These are phyloP conservation scores for Lissocephala sabroskyi DNA, from an alignment of 2,888 invertebrate genomes.

Conservation along the genomic window DNA sequence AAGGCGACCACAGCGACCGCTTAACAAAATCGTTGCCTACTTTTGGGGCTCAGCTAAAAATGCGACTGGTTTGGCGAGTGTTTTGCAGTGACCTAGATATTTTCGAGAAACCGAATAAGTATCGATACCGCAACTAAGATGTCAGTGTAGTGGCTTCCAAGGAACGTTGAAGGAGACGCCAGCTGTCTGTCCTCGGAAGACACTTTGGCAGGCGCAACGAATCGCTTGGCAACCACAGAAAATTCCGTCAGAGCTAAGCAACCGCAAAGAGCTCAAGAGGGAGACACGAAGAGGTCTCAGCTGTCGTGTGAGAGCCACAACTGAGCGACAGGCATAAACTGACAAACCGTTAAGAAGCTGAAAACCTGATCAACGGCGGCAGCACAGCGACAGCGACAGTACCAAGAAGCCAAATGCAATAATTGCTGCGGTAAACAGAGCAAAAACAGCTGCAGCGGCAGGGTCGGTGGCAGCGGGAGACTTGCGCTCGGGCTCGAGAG, in stretches of 20 bases:
- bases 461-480: slow-evolving; percentile 23
- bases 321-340: slow-evolving; percentile 48
- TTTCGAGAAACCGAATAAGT: not conserved
- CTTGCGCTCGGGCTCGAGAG: slow-evolving; percentile 33
- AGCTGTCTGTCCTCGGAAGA: too few species aligned
- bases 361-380: slow-evolving; percentile 38
- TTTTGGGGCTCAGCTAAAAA: slow-evolving; percentile 13
- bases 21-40: slow-evolving; percentile 15
- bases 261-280: not conserved
- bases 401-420: slow-evolving; percentile 24
- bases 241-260: slow-evolving; percentile 25
- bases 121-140: too few species aligned
- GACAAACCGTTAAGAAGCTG: slow-evolving; percentile 57
- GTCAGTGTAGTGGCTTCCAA: too few species aligned
- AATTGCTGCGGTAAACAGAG: slow-evolving; percentile 58
- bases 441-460: slow-evolving; percentile 26
- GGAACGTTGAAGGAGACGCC: not conserved
- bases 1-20: not conserved
- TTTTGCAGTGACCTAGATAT: too few species aligned
- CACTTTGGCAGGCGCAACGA: slow-evolving; percentile 17
- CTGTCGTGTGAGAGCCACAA: slow-evolving; percentile 11
- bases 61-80: too few species aligned
- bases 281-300: slow-evolving; percentile 1
- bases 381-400: slow-evolving; percentile 4
- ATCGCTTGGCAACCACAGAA: slow-evolving; percentile 31